phyloP scores from a whole-genome alignment of 2,888 invertebrate species.

The Agrypnus murinus region DNA sequence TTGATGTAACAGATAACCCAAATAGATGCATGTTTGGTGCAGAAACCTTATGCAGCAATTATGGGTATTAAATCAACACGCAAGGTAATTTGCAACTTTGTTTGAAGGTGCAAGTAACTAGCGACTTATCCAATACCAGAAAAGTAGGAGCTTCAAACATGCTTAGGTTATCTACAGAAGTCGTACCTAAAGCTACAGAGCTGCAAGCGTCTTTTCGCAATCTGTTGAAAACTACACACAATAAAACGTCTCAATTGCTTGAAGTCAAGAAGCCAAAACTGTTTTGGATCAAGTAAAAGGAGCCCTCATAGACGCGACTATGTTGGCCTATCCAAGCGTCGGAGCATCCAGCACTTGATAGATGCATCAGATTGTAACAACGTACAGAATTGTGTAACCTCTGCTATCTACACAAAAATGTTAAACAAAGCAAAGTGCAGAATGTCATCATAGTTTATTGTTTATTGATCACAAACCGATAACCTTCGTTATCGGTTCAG shows the following conservation, averaged over 20 bases:
- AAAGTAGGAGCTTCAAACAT: not conserved
- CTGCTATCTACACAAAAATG: slow-evolving; percentile 65
- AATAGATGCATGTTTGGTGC: slow-evolving; percentile 1
- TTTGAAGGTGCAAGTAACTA: not conserved
- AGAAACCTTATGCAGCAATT: not conserved
- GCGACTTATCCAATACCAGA: not conserved
- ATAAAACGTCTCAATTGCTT: not conserved
- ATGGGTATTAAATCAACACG: not conserved
- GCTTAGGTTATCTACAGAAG: not conserved
- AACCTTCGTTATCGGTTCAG: slow-evolving; percentile 61
- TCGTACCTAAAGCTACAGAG: not conserved
- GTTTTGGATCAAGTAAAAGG: not conserved
- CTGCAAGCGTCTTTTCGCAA: not conserved
- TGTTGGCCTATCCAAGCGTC: not conserved
- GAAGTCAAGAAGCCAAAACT: not conserved
- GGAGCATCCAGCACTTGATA: not conserved
- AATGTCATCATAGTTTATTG: too few relatives aligned
- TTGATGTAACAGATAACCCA: not conserved
- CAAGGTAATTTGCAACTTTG: not conserved
- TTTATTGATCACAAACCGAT: slow-evolving; percentile 47
- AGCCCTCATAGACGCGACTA: not conserved
- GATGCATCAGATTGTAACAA: slow-evolving; percentile 5
- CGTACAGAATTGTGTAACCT: too few relatives aligned
- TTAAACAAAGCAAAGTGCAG: slow-evolving; percentile 58
- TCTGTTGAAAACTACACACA: not conserved